phyloP scores from a whole-genome alignment of 2,888 invertebrate genomes.

The Diadegma fenestrale region DNA sequence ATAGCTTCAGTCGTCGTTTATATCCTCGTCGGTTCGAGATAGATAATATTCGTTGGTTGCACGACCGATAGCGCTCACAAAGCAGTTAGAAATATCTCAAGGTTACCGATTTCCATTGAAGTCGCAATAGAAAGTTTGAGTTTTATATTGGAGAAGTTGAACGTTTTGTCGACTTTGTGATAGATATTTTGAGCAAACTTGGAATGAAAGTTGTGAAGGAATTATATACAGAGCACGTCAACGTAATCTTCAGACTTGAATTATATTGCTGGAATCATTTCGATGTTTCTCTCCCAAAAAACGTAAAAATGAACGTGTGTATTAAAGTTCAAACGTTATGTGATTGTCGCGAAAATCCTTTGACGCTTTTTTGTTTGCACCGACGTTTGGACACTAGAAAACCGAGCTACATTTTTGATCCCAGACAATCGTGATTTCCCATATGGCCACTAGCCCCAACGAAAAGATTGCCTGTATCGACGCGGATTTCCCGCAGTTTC shows the following conservation, averaged over 20 bases:
- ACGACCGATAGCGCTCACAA: background rate
- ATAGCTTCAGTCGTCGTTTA: background rate
- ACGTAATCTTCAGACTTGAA: background rate
- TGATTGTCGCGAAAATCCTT: no score
- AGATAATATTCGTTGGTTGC: background rate
- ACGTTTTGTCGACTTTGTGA: background rate
- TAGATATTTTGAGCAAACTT: background rate
- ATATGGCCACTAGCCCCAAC: background rate
- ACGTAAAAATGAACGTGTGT: no score
- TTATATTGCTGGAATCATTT: no score
- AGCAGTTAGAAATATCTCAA: background rate
- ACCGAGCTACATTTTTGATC: background rate
- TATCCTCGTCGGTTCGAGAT: background rate
- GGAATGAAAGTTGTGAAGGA: background rate
- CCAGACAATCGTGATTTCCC: conserved; percentile 8
- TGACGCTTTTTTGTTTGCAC: background rate
- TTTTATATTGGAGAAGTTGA: background rate
- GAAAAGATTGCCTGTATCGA: background rate
- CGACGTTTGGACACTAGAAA: background rate
- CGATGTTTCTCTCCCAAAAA: no score
- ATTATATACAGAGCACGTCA: background rate
- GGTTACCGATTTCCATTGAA: background rate
- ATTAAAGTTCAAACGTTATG: no score
- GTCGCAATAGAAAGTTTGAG: background rate
- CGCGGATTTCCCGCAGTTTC: background rate